Percentiles rank a stretch among this genome's conserved stretches.
These are phyloP conservation scores for Sarcophaga rosellei DNA, from an alignment of 2,888 invertebrate genomes.

Conservation along the genomic window DNA sequence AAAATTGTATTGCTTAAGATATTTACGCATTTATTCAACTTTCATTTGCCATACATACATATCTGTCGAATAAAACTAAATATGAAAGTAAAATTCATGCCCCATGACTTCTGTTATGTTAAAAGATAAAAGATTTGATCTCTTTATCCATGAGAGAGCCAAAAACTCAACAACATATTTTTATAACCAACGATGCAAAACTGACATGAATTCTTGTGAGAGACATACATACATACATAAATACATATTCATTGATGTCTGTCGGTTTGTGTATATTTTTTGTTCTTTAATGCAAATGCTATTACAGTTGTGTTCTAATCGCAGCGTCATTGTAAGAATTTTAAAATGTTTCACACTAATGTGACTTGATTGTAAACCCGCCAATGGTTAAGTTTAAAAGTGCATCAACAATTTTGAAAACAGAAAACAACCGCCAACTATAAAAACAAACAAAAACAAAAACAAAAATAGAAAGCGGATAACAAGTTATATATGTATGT, in stretches of 20 bases:
- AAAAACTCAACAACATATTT: background rate
- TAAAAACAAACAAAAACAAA: background rate
- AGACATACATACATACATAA: no score
- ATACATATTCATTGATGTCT: no score
- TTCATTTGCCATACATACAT: no score
- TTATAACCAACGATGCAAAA: conserved; percentile 23
- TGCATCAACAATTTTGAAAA: background rate
- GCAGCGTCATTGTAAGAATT: conserved; percentile 9
- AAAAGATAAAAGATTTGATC: background rate
- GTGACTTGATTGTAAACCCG: conserved; percentile 14
- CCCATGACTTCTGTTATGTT: no score
- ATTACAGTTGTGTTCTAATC: conserved; percentile 11
- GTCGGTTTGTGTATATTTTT: background rate
- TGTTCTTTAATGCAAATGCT: background rate
- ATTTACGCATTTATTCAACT: no score
- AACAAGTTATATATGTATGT: background rate
- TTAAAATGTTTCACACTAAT: conserved; percentile 19
- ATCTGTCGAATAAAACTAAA: no score
- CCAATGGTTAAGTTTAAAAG: conserved; percentile 11
- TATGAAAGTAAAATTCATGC: no score
- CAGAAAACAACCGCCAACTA: background rate
- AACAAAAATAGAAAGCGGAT: background rate
- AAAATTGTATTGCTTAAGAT: no score
- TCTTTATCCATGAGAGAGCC: background rate
- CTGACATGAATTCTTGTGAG: conserved; percentile 22